A percentile compares a stretch with the other conserved stretches of the same genome.
Conservation (phyloP, 2,797 vertebrate species). For the Eospalax fontanierii region DNA sequence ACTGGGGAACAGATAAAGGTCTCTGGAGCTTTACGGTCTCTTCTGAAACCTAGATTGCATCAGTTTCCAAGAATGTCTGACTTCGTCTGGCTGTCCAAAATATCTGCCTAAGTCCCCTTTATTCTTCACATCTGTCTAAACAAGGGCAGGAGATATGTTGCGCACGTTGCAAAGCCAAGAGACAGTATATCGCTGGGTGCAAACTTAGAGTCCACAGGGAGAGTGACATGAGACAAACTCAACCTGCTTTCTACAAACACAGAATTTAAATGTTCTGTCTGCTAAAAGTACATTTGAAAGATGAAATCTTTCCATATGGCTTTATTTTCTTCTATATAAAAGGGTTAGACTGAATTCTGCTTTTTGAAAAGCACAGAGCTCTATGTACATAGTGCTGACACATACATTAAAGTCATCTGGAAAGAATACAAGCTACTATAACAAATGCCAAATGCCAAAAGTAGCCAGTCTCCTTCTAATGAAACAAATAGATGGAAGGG, state of each 20-base stretch:
- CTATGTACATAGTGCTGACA: slow-evolving; percentile 67
- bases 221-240: slow-evolving; percentile 77
- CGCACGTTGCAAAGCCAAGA: slow-evolving; percentile 71
- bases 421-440: slow-evolving; percentile 76
- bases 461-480: slow-evolving; percentile 69
- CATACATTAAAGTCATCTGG: slow-evolving; percentile 72
- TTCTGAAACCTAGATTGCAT: slow-evolving; percentile 77
- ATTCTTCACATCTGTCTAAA: slow-evolving; percentile 81
- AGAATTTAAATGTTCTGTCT: slow-evolving; percentile 74
- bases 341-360: slow-evolving; percentile 74
- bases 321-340: slow-evolving; percentile 81
- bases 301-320: slow-evolving; percentile 83
- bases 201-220: slow-evolving; percentile 76
- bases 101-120: slow-evolving; percentile 75
- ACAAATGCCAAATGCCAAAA: slow-evolving; percentile 67
- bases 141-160: slow-evolving; percentile 37
- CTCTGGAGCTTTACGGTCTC: slow-evolving; percentile 68
- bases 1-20: slow-evolving; percentile 55
- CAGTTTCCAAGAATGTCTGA: slow-evolving; percentile 83
- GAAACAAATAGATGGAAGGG: slow-evolving; percentile 70
- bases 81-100: slow-evolving; percentile 79
- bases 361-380: slow-evolving; percentile 39
- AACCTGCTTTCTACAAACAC: slow-evolving; percentile 37
- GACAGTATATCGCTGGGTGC: slow-evolving; percentile 57
- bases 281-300: slow-evolving; percentile 79